Evolutionary conservation across 2,113 vertebrate genomes (phyloP).

Genomic region (Hucho hucho): DNA sequence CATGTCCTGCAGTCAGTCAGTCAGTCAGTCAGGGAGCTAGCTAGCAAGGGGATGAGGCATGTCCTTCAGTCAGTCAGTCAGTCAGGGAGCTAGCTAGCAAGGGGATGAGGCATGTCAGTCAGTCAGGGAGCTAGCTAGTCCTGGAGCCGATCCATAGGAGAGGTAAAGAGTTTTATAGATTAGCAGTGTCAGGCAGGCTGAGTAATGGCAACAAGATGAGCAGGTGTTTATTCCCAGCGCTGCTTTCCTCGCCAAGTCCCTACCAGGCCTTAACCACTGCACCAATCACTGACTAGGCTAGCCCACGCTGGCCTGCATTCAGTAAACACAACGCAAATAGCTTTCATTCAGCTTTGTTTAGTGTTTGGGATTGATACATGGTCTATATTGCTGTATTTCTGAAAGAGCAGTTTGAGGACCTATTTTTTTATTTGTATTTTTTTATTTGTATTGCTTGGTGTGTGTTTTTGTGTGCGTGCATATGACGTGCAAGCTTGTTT

Average conservation of each 20-base stretch:
- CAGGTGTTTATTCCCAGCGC: conserved; percentile 14
- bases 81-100: no score
- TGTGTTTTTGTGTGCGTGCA: no score
- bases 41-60: no score
- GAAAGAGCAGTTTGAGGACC: background rate
- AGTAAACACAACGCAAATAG: background rate
- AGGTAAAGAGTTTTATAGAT: conserved; percentile 55
- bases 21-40: no score
- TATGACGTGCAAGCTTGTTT: no score
- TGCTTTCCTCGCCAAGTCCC: background rate
- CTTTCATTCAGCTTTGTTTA: conserved; percentile 4
- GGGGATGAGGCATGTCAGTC: no score
- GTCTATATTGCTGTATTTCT: background rate
- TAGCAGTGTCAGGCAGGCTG: conserved; percentile 30
- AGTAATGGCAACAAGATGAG: conserved; percentile 38
- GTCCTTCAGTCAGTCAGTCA: no score
- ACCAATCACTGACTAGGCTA: background rate
- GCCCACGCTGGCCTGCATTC: conserved; percentile 2
- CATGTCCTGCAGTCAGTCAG: no score
- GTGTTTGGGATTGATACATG: conserved; percentile 8
- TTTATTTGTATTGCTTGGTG: background rate
- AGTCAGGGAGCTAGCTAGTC: background rate
- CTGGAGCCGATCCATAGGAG: conserved; percentile 14
- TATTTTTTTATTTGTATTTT: background rate
- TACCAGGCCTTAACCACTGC: background rate